A percentile compares a stretch with the other conserved stretches of the same genome.
These are phyloP conservation scores for Phyllostomus discolor DNA, from an alignment of 2,113 vertebrate genomes.

Conservation along the genomic window DNA sequence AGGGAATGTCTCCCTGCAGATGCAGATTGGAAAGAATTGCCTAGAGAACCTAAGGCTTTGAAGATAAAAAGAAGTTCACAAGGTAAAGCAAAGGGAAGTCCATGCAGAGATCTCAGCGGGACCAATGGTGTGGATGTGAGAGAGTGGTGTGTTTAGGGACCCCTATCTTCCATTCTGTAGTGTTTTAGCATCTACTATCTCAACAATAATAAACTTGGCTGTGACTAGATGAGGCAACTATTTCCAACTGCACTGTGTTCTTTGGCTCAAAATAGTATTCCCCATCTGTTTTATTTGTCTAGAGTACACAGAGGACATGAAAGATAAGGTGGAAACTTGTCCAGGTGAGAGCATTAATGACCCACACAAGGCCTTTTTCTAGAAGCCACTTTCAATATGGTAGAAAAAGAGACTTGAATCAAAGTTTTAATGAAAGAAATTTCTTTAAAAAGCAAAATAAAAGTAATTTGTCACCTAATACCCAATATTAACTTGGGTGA, in stretches of 20 bases:
- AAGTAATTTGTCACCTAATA: neutral
- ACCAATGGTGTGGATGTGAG: neutral
- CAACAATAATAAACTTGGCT: slow-evolving; percentile 28
- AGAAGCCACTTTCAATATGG: neutral
- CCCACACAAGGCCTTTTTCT: slow-evolving; percentile 10
- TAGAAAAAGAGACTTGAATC: neutral
- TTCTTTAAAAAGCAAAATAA: neutral
- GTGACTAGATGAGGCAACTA: slow-evolving; percentile 2
- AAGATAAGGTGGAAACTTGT: slow-evolving; percentile 54
- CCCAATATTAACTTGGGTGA: neutral
- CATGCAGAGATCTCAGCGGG: neutral
- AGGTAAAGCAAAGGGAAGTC: neutral
- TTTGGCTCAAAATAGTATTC: slow-evolving; percentile 39
- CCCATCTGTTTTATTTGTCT: slow-evolving; percentile 57
- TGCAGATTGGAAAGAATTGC: neutral
- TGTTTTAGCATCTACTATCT: slow-evolving; percentile 1
- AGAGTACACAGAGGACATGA: slow-evolving; percentile 51
- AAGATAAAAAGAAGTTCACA: neutral
- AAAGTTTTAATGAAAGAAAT: neutral
- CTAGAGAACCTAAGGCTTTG: neutral
- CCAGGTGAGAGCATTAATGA: slow-evolving; percentile 8
- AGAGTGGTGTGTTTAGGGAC: neutral
- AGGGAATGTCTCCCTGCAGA: neutral
- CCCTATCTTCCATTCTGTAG: neutral
- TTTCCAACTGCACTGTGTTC: slow-evolving; percentile 58